phyloP scores from a whole-genome alignment of 2,888 invertebrate genomes.

The Elmis aenea region DNA sequence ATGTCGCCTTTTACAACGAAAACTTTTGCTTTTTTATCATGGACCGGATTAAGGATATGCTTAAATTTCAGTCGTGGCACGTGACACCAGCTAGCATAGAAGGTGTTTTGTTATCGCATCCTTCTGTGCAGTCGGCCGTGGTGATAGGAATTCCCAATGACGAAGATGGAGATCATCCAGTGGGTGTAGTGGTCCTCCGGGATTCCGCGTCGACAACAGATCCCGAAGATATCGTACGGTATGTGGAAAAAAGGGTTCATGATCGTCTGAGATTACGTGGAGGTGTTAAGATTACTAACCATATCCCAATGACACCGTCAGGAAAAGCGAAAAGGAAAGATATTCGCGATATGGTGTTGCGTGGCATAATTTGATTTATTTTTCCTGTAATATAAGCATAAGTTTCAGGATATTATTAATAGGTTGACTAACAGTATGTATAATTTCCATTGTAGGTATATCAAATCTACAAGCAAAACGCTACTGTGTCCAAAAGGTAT shows the following conservation, averaged over 20 bases:
- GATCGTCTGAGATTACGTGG: conserved; percentile 33
- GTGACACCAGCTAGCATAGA: conserved; percentile 78
- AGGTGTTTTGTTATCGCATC: conserved; percentile 61
- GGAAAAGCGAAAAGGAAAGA: conserved; percentile 32
- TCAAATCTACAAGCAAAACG: too few relatives aligned
- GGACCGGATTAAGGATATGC: conserved; percentile 47
- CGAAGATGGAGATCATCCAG: conserved; percentile 66
- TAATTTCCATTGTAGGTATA: too few relatives aligned
- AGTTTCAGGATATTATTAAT: too few relatives aligned
- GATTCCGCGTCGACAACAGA: conserved; percentile 12
- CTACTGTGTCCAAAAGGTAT: too few relatives aligned
- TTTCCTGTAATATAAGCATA: too few relatives aligned
- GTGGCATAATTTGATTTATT: too few relatives aligned
- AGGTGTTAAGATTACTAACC: conserved; percentile 32
- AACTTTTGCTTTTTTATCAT: conserved; percentile 45
- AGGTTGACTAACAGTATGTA: too few relatives aligned
- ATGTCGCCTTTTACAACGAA: conserved; percentile 48
- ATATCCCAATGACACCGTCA: conserved; percentile 30
- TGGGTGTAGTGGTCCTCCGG: conserved; percentile 53
- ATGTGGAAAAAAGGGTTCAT: conserved; percentile 28
- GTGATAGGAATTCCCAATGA: conserved; percentile 72
- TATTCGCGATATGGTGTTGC: conserved; percentile 4
- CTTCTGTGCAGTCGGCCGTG: conserved; percentile 69
- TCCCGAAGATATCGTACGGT: conserved; percentile 28
- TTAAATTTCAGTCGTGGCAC: conserved; percentile 48